Base-by-base conservation (phyloP, 2,113 vertebrate species). In the Cochlearius cochlearius region DNA sequence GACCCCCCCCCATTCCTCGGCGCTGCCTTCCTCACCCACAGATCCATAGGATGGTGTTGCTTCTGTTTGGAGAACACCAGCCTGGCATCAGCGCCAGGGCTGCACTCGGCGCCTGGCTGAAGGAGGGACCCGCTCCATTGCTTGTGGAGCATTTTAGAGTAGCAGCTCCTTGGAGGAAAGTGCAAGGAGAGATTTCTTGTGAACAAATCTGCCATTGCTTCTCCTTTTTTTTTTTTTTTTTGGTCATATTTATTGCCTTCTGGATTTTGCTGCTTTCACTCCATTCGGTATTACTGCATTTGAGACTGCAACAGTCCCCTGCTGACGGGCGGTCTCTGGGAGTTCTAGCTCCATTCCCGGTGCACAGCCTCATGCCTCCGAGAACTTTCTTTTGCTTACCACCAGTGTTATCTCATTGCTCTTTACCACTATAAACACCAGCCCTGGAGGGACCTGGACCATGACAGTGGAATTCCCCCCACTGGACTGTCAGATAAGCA, bases 61-160 rank as follows among this genome's bases (percentile, higher is more conserved):
- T 34, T 15, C 39, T 55, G 7, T n/a, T 27, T 32, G 38, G 45
- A 62, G 59, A 22, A 7, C n/a, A 5, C 6, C 72, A 30, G 23
- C 32, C 2, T 6, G 4, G 1, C 74, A 21, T 4, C 69, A 21
- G 34, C 3, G 2, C 2, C 2, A 9, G 21, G 49, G 27, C 21
- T 63, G 19, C 1, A 0, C 79, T 71, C 38, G 11, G 0, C 0
- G 11, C 50, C 5, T 0, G 38, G 14, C 67, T 30, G 64, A 69
- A 27, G 8, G 2, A 53, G 60, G 62, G 22, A 49, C 5, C 39
- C 36, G 3, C 73, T 67, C 86, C 86, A 34, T 34, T 20, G 15
- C 36, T 25, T 34, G 1, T 36, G 58, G 74, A 86, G 49, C 12
- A 23, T 63, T 66, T 89, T 29, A 49, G 16, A 18, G 41, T 0